phyloP scores from a whole-genome alignment of 2,888 invertebrate genomes.

The Nymphalis c-album region DNA sequence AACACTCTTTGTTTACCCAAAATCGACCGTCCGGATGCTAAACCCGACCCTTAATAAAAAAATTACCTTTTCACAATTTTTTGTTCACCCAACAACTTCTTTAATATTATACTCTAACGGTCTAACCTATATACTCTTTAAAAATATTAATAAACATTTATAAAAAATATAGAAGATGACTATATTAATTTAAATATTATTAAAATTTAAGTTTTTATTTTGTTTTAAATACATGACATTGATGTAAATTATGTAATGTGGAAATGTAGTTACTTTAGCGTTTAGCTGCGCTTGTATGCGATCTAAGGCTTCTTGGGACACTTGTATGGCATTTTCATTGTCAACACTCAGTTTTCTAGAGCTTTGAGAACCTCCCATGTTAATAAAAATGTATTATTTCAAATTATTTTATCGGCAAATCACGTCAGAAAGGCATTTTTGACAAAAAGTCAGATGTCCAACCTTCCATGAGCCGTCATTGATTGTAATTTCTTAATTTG shows the following conservation, averaged over 20 bases:
- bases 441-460: conserved; percentile 28
- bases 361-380: conserved; percentile 83
- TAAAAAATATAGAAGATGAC: too few species aligned
- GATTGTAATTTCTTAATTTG: conserved; percentile 8
- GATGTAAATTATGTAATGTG: conserved; percentile 77
- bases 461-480: conserved; percentile 8
- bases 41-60: too few species aligned
- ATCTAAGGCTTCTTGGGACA: conserved; percentile 75
- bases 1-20: too few species aligned
- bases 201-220: conserved; percentile 38
- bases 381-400: conserved; percentile 58
- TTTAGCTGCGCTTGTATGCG: conserved; percentile 72
- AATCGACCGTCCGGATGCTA: too few species aligned
- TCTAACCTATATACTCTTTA: too few species aligned
- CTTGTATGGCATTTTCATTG: conserved; percentile 76
- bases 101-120: too few species aligned
- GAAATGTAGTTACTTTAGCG: conserved; percentile 68
- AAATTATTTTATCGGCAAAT: conserved; percentile 67
- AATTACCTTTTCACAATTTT: too few species aligned
- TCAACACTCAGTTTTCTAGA: conserved; percentile 77
- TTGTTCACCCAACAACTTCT: too few species aligned
- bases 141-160: too few species aligned
- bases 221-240: conserved; percentile 66
- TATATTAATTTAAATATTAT: too few species aligned
- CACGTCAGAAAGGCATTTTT: conserved; percentile 73